A percentile compares a stretch with the other conserved stretches of the same genome.
Conservation (phyloP, 2,797 vertebrate species). For the Cheirogaleus major region DNA sequence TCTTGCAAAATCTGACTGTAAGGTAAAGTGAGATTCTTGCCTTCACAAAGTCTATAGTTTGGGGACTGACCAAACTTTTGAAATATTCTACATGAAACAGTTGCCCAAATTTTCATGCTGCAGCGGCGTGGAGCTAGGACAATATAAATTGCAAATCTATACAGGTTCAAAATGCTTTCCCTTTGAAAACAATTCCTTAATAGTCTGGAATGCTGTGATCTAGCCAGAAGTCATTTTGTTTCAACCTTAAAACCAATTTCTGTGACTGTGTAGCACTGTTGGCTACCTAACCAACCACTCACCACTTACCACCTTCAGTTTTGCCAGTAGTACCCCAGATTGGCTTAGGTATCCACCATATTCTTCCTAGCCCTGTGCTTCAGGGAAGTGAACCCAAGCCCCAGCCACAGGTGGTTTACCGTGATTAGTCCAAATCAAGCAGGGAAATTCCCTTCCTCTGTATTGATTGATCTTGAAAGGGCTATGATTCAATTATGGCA, state of each 20-base stretch:
- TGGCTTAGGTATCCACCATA: background rate
- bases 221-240: conserved; percentile 26
- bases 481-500: background rate
- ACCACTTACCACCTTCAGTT: background rate
- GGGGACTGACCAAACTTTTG: background rate
- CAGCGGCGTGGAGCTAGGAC: background rate
- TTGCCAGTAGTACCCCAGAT: background rate
- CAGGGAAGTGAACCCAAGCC: background rate
- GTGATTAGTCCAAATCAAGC: background rate
- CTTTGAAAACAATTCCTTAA: background rate
- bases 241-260: background rate
- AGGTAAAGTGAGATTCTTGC: background rate
- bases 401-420: background rate
- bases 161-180: background rate
- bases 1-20: background rate
- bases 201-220: background rate
- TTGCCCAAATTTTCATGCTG: background rate
- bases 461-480: background rate
- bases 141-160: background rate
- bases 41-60: background rate
- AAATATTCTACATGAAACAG: background rate
- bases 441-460: background rate
- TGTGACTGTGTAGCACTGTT: background rate
- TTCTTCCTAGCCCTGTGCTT: background rate
- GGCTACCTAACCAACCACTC: background rate